These are phyloP conservation scores for Achatina immaculata DNA, from an alignment of 1,140 invertebrate genomes.

Conservation along the genomic window DNA sequence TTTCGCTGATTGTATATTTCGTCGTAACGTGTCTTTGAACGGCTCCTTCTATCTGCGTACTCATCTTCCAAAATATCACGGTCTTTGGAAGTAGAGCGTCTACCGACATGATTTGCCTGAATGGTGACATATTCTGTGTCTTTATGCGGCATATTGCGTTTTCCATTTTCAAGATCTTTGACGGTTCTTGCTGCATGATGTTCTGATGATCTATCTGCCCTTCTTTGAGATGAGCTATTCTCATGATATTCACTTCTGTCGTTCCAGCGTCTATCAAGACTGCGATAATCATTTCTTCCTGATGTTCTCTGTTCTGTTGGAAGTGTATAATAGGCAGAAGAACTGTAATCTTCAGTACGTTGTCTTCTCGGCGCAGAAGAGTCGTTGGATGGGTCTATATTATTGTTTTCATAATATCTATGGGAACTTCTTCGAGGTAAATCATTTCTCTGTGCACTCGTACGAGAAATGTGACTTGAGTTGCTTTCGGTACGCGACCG, in stretches of 20 bases:
- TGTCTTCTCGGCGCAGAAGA: not conserved
- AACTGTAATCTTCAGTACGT: no score
- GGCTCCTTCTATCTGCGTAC: no score
- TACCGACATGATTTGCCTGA: no score
- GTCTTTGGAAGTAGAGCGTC: no score
- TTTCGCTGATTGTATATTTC: not conserved
- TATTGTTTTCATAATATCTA: not conserved
- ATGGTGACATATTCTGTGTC: no score
- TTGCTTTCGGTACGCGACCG: not conserved
- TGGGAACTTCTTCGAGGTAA: not conserved
- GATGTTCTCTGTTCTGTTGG: not conserved
- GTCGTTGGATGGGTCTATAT: not conserved
- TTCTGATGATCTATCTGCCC: no score
- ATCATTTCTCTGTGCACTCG: not conserved
- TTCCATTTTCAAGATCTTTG: no score
- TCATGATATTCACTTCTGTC: not conserved
- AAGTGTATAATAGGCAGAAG: not conserved
- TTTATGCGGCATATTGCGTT: no score
- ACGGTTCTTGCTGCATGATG: no score
- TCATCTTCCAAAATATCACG: no score
- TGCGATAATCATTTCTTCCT: not conserved
- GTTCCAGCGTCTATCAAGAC: not conserved
- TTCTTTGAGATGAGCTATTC: not conserved
- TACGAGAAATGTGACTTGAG: not conserved
- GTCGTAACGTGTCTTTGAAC: no score